Evolutionary conservation across 2,888 invertebrate genomes (phyloP).

Genomic region (Crossocerus cetratus): DNA sequence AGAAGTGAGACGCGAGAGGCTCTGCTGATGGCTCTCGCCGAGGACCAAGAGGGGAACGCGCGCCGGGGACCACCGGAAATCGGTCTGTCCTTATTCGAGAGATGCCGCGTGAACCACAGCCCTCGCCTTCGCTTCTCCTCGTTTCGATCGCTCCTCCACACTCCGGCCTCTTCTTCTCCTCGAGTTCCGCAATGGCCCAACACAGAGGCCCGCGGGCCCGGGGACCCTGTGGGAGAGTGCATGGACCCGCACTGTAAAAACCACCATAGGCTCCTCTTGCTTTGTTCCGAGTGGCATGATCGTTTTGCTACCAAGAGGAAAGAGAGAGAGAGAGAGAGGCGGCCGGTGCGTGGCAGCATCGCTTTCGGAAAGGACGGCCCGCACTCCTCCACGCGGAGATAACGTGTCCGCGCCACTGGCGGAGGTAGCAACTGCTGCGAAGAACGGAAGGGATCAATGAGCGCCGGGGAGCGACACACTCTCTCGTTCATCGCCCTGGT

Average conservation of each 20-base stretch:
- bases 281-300: not conserved
- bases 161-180: too few relatives aligned
- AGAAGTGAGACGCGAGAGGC: too few relatives aligned
- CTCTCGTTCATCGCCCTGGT: constrained; percentile 28
- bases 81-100: constrained; percentile 66
- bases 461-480: constrained; percentile 8
- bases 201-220: not conserved
- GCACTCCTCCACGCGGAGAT: too few relatives aligned
- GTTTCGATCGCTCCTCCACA: constrained; percentile 50
- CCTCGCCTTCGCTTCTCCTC: constrained; percentile 44
- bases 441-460: constrained; percentile 6
- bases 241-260: not conserved
- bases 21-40: constrained; percentile 35
- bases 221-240: constrained; percentile 34
- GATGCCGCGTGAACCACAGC: constrained; percentile 63
- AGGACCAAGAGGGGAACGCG: constrained; percentile 13
- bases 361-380: not conserved
- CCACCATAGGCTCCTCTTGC: not conserved
- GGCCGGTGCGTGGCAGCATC: not conserved
- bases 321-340: too few relatives aligned
- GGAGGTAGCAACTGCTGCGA: not conserved
- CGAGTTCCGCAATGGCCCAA: too few relatives aligned
- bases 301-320: constrained; percentile 2
- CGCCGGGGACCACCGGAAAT: constrained; percentile 65
- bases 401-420: not conserved